phyloP scores from a whole-genome alignment of 2,113 vertebrate genomes.

The Mohoua ochrocephala region DNA sequence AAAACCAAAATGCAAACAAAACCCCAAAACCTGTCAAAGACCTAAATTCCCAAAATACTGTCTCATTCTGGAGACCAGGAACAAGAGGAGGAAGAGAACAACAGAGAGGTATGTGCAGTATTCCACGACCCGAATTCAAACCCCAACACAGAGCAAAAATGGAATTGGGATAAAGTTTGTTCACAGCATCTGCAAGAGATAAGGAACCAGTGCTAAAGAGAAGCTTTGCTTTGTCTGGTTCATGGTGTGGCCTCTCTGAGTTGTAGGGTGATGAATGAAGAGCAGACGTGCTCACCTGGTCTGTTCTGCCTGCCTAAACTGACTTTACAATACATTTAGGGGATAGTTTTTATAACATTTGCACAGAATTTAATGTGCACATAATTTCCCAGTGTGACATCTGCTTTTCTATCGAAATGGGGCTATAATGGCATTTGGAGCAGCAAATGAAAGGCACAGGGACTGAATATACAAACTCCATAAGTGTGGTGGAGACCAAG shows the following conservation, averaged over 20 bases:
- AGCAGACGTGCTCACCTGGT: not conserved
- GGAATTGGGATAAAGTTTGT: not conserved
- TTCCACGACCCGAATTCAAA: not conserved
- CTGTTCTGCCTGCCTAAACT: not conserved
- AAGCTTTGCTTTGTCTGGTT: not conserved
- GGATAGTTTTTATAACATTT: not conserved
- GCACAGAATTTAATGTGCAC: not conserved
- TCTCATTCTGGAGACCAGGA: not conserved
- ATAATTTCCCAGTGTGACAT: not conserved
- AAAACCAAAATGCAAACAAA: not conserved
- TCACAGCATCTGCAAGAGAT: not conserved
- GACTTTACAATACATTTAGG: not conserved
- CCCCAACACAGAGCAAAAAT: not conserved
- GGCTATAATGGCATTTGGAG: not conserved
- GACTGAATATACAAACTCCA: not conserved
- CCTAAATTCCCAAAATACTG: not conserved
- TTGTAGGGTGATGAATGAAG: not conserved
- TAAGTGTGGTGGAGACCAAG: not conserved
- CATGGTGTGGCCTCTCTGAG: not conserved
- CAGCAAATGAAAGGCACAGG: not conserved
- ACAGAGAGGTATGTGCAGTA: too few species aligned
- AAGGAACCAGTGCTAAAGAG: not conserved
- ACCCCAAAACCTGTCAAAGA: not conserved
- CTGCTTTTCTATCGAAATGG: not conserved
- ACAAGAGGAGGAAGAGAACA: not conserved